phyloP scores from a whole-genome alignment of 1,140 invertebrate species.

The Cyrtorhinus lividipennis region DNA sequence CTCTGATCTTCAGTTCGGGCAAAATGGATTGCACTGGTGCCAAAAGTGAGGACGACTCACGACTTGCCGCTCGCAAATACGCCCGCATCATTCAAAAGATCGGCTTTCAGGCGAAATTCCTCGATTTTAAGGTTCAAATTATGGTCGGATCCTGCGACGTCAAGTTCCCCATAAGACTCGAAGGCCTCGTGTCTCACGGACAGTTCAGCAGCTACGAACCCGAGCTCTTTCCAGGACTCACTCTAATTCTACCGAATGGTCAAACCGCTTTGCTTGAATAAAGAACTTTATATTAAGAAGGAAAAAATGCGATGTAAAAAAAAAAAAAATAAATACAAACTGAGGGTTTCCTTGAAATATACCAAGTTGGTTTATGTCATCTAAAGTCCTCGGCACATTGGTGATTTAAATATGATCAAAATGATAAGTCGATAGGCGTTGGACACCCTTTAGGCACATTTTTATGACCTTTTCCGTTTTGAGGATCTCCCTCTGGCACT shows the following conservation, averaged over 20 bases:
- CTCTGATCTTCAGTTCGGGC: constrained; percentile 96
- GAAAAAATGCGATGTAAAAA: too few species aligned
- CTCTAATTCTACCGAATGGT: constrained; percentile 98
- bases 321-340: too few species aligned
- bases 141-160: constrained; percentile 97
- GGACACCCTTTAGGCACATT: too few species aligned
- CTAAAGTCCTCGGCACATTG: too few species aligned
- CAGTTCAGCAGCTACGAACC: constrained; percentile 90
- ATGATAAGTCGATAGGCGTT: too few species aligned
- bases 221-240: constrained; percentile 89
- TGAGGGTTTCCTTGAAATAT: too few species aligned
- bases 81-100: constrained; percentile 98
- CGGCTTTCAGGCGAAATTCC: constrained; percentile 91
- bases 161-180: constrained; percentile 91
- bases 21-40: constrained; percentile 99
- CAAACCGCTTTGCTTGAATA: too few species aligned
- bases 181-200: constrained; percentile 84
- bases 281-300: too few species aligned
- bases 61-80: constrained; percentile 94
- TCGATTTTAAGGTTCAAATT: constrained; percentile 97
- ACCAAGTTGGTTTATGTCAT: too few species aligned
- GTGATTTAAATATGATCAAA: too few species aligned
- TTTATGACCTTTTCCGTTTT: too few species aligned
- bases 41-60: constrained; percentile 96
- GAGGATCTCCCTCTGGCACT: too few species aligned